phyloP scores from a whole-genome alignment of 2,797 vertebrate genomes.

The Bothrops alternatus region DNA sequence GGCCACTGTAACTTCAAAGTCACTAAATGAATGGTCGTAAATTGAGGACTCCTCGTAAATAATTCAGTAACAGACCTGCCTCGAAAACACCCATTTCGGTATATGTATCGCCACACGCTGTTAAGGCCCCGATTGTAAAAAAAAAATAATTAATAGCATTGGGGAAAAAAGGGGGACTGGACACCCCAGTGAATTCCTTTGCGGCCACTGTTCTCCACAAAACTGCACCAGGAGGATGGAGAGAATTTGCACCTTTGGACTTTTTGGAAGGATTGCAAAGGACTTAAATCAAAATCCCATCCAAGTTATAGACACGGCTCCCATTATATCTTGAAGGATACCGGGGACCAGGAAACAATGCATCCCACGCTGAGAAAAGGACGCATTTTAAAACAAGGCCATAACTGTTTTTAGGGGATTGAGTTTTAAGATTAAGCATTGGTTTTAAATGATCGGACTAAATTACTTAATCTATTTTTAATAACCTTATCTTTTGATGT shows the following conservation, averaged over 20 bases:
- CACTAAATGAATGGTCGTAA: background rate
- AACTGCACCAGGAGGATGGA: background rate
- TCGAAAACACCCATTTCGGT: background rate
- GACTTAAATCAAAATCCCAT: background rate
- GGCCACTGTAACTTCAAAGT: background rate
- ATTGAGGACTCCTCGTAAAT: too few species aligned
- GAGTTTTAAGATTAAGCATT: too few species aligned
- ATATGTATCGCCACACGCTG: background rate
- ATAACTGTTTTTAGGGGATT: too few species aligned
- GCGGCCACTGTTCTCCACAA: background rate
- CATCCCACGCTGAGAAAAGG: background rate
- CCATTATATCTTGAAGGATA: background rate
- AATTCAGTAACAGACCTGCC: background rate
- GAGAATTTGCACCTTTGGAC: background rate
- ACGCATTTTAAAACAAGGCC: background rate
- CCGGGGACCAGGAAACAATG: too few species aligned
- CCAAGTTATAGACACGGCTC: too few species aligned
- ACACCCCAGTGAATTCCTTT: background rate
- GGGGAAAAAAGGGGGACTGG: background rate
- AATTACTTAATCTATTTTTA: too few species aligned
- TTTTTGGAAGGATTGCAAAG: background rate
- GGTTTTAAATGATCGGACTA: too few species aligned
- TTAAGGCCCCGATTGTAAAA: too few species aligned
- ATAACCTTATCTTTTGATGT: too few species aligned
- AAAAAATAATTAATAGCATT: too few species aligned